These are phyloP conservation scores for Apocheima hispidaria DNA, from an alignment of 2,888 invertebrate genomes.

Conservation along the genomic window DNA sequence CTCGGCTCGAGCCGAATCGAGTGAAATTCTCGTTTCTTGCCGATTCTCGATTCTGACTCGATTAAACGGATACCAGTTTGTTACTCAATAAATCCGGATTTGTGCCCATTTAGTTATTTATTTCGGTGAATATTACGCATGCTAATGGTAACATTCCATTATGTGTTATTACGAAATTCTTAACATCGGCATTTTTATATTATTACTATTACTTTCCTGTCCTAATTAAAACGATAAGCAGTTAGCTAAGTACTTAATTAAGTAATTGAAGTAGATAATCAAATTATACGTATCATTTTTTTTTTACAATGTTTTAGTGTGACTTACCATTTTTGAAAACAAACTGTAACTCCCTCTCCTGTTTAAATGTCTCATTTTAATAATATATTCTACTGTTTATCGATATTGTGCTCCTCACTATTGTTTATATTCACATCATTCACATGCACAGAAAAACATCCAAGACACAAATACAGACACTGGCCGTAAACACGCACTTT, in stretches of 20 bases:
- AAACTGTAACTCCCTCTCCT: conserved; percentile 64
- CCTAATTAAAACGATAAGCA: background rate
- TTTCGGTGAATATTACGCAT: conserved; percentile 53
- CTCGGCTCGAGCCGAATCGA: conserved; percentile 50
- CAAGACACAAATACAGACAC: conserved; percentile 63
- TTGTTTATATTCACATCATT: conserved; percentile 75
- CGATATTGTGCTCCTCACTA: conserved; percentile 57
- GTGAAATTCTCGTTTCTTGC: conserved; percentile 61
- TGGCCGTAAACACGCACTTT: conserved; percentile 65
- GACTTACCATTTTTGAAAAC: conserved; percentile 78
- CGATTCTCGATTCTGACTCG: conserved; percentile 56
- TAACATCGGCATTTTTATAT: conserved; percentile 25
- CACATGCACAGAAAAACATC: conserved; percentile 67
- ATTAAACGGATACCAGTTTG: conserved; percentile 65
- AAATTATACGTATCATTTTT: background rate
- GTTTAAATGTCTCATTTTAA: conserved; percentile 74
- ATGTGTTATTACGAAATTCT: conserved; percentile 50
- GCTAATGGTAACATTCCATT: conserved; percentile 48
- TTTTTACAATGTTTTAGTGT: background rate
- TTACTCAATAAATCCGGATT: conserved; percentile 65
- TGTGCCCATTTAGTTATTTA: conserved; percentile 48
- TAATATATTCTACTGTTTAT: conserved; percentile 49
- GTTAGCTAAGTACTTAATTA: background rate
- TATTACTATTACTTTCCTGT: conserved; percentile 3
- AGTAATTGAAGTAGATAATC: background rate